Conservation (phyloP, 2,888 invertebrate genomes). For the Nineta flava region DNA sequence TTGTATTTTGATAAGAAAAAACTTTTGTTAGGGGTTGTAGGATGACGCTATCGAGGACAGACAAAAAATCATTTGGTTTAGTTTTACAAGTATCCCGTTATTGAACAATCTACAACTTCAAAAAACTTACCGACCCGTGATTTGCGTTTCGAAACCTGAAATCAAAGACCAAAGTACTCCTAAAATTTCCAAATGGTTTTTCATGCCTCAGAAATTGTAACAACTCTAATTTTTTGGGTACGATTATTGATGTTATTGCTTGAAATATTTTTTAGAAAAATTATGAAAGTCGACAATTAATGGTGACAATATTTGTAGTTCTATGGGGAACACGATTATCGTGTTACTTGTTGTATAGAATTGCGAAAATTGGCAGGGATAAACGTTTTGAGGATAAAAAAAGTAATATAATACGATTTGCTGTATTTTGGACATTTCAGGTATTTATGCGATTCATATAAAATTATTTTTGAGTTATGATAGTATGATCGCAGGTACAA, state of each 20-base stretch:
- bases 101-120: too few species aligned
- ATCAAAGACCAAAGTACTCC: neutral
- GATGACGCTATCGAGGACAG: too few species aligned
- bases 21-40: too few species aligned
- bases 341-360: slow-evolving; percentile 76
- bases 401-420: slow-evolving; percentile 72
- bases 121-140: too few species aligned
- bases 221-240: neutral
- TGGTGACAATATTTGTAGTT: slow-evolving; percentile 78
- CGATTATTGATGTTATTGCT: too few species aligned
- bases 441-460: slow-evolving; percentile 32
- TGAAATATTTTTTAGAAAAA: slow-evolving; percentile 33
- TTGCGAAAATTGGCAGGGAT: slow-evolving; percentile 79
- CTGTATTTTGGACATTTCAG: slow-evolving; percentile 88
- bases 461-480: too few species aligned
- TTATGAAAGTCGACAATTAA: slow-evolving; percentile 77
- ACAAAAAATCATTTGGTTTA: too few species aligned
- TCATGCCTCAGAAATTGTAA: neutral
- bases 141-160: too few species aligned
- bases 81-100: too few species aligned
- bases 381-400: slow-evolving; percentile 80
- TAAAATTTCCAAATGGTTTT: neutral
- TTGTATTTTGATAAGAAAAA: neutral
- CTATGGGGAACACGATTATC: slow-evolving; percentile 78
- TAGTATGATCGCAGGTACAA: too few species aligned